Evolutionary conservation across 2,888 invertebrate genomes (phyloP), one percentile per base, ranked within the genome.

Genomic region (Melinaea menophilus): DNA sequence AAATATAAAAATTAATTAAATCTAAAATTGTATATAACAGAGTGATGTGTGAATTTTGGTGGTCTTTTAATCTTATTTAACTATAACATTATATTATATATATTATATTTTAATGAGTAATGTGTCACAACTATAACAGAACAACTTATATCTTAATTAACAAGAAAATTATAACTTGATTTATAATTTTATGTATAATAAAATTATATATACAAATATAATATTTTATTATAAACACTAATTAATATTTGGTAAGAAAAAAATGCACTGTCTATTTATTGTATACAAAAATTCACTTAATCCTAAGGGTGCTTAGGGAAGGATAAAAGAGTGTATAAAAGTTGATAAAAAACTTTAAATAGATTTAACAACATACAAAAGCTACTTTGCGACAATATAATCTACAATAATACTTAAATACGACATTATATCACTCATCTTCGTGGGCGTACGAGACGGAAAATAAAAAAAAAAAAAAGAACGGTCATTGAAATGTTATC

Each of bases 321-420:
- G 87, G 86, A 84, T 89, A 90, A 89, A 89, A 82, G 84, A 89
- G 90, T 90, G 90, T 90, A 90, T 88, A 90, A 90, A 90, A 90
- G 82, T 90, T 85, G 76, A 80, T 89, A 90, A 81, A 90, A 89
- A 90, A 89, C 84, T 85, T 86, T 81, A 83, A 85, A 86, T 85
- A 87, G 86, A 82, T 86, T 84, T 86, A 89, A 87, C 88, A 88
- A 85, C 83, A 90, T 90, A 90, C 90, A 90, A 90, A 90, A 90
- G 90, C 90, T 90, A 90, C 90, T 79, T 75, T 71, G 79, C 84
- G 77, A 80, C 61, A 65, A 68, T 82, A 81, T 80, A 81, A 74
- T 75, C 79, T 85, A 86, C 78, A 77, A 78, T 84, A 82, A 81
- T 80, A 85, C 83, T 80, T 88, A 84, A 85, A 82, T 69, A 68